Base-by-base conservation (phyloP, 2,113 vertebrate species). In the Choloepus hoffmanni region DNA sequence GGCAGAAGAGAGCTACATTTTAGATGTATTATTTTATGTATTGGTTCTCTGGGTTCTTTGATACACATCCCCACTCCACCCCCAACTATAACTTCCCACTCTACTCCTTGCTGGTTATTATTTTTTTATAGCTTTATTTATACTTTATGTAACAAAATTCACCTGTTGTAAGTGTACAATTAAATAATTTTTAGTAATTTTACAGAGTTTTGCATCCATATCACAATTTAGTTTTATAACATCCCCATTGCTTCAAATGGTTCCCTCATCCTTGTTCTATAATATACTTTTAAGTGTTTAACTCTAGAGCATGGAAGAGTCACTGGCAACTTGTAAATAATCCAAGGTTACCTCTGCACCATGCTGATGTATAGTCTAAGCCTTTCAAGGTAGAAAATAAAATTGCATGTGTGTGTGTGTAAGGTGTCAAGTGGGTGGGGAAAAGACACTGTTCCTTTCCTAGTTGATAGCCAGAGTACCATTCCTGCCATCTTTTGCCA, bases 101-200 rank as follows among this genome's bases (percentile, higher is more conserved):
- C 5, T 82, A 36, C 36, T 18, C 11, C 10, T 76, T 87, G 10
- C 58, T 92, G 33, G 16, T 82, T 67, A 28, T 94, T 30, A 45
- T 36, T 67, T 28, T 70, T 85, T 58, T 40, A 23, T 55, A 67
- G 73, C 8, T 58, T 97, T 89, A 48, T 72, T 90, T 53, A 72
- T 53, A 53, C 50, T 53, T 53, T 53, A 53, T 53, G 50, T 53
- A 53, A 53, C 50, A 65, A 18, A 86, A 73, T 77, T 89, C 14
- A 36, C 50, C 19, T 8, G 6, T 78, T 48, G 0, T 19, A 82
- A 76, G 43, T 90, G 23, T 72, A 16, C 18, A 72, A n/a, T 55
- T 73, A 28, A 60, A 0, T 76, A 79, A 43, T 36, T 90, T 96
- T 87, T 78, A 78, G 55, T 87, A 55, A 58, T 86, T 93, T 90